Conservation (phyloP, 2,888 invertebrate genomes). For the Caenorhabditis sulstoni region DNA sequence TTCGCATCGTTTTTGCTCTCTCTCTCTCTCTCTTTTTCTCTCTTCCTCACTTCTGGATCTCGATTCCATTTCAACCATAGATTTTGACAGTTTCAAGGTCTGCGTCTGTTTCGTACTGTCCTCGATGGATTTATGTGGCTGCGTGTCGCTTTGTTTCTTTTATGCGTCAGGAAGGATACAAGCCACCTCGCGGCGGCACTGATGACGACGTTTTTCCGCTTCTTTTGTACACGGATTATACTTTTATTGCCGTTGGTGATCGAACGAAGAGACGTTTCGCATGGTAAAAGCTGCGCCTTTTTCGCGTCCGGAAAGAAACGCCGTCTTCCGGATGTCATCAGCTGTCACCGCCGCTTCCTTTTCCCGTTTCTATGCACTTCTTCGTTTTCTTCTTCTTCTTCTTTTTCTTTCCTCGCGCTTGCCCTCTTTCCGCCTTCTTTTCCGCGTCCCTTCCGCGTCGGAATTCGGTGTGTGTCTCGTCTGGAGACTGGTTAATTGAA, state of each 20-base stretch:
- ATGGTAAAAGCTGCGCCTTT: too few species aligned
- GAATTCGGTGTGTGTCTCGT: conserved; percentile 19
- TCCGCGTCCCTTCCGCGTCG: conserved; percentile 2
- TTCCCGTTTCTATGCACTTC: conserved; percentile 6
- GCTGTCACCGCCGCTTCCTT: neutral
- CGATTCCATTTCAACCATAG: conserved; percentile 1
- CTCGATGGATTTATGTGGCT: conserved; percentile 26
- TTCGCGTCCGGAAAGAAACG: too few species aligned
- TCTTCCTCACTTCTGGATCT: neutral
- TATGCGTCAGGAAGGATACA: conserved; percentile 4
- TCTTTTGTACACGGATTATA: neutral
- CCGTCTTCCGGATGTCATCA: too few species aligned
- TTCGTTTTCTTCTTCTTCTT: conserved; percentile 14
- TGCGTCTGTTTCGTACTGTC: conserved; percentile 5
- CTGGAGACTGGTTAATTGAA: conserved; percentile 42
- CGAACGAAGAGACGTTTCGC: too few species aligned
- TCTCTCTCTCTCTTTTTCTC: neutral
- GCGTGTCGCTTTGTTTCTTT: conserved; percentile 10
- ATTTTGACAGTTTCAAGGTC: conserved; percentile 50
- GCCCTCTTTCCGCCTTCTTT: too few species aligned
- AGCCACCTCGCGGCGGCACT: too few species aligned
- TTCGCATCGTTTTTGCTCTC: neutral
- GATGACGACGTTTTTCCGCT: neutral
- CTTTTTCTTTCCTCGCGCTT: conserved; percentile 6
- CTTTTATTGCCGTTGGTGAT: too few species aligned